Percentiles rank a stretch among this genome's conserved stretches.
Conservation (phyloP, 2,888 invertebrate genomes). For the Acronicta leporina region DNA sequence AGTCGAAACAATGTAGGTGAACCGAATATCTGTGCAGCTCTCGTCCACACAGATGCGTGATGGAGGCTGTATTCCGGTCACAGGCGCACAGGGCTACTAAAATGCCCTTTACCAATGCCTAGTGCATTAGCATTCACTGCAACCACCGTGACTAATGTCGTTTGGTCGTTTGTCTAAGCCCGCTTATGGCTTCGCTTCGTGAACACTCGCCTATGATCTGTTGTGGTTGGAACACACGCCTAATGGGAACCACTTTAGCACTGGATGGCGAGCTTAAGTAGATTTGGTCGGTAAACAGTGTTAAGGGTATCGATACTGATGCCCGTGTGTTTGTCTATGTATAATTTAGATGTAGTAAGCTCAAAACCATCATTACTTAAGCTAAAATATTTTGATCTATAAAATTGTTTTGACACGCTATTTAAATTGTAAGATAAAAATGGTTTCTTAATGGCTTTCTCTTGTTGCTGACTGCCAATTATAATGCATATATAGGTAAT, state of each 20-base stretch:
- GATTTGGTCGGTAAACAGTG: conserved; percentile 19
- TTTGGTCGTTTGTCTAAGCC: conserved; percentile 51
- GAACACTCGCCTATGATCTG: conserved; percentile 31
- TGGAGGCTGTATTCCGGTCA: conserved; percentile 70
- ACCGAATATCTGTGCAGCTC: conserved; percentile 37
- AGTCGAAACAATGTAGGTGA: conserved; percentile 27
- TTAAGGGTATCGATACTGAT: conserved; percentile 5
- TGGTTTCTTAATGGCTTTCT: too few relatives aligned
- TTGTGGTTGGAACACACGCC: conserved; percentile 15
- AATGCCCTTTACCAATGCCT: conserved; percentile 69
- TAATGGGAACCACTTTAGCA: conserved; percentile 19
- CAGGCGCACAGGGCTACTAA: conserved; percentile 60
- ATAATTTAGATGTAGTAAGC: not conserved
- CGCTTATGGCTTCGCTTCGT: conserved; percentile 21
- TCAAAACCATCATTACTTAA: conserved; percentile 10
- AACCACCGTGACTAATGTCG: conserved; percentile 50
- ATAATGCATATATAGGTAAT: too few relatives aligned
- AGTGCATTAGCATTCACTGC: conserved; percentile 61
- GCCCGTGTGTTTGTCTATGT: not conserved
- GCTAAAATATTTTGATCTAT: too few relatives aligned
- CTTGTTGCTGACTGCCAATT: too few relatives aligned
- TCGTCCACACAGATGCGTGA: conserved; percentile 61
- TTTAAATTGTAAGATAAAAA: too few relatives aligned
- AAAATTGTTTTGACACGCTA: too few relatives aligned
- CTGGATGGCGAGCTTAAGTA: conserved; percentile 20